These are phyloP conservation scores for Drosophila varians DNA, from an alignment of 1,140 invertebrate species.

Conservation along the genomic window DNA sequence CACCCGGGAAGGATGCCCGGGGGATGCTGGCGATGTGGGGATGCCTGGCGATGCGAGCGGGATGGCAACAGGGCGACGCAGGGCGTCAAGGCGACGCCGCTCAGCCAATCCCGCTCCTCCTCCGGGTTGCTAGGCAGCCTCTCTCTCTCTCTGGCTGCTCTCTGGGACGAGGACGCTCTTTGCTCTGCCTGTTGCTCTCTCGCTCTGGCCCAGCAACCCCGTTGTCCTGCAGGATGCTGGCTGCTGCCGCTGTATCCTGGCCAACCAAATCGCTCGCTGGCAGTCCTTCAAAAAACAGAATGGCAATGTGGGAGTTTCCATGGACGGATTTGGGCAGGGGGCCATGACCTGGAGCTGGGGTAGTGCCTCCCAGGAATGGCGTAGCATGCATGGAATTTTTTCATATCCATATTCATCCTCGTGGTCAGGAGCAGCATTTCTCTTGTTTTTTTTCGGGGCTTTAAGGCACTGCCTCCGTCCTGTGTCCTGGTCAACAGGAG, in stretches of 20 bases:
- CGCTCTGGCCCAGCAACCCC: constrained; percentile 47
- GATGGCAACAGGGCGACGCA: constrained; percentile 53
- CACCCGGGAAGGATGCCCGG: neutral
- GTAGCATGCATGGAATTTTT: constrained; percentile 38
- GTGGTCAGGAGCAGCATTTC: constrained; percentile 24
- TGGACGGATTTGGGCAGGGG: neutral
- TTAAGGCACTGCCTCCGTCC: neutral
- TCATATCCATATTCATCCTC: constrained; percentile 46
- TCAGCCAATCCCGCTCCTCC: constrained; percentile 59
- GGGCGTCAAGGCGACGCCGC: constrained; percentile 70
- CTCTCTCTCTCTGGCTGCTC: constrained; percentile 33
- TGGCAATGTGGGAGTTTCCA: constrained; percentile 22
- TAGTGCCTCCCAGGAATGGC: neutral
- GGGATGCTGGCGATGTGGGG: constrained; percentile 25
- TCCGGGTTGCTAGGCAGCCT: constrained; percentile 67
- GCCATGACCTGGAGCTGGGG: neutral
- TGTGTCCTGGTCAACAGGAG: neutral
- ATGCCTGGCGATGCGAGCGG: constrained; percentile 35
- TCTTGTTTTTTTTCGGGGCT: constrained; percentile 1
- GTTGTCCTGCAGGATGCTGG: constrained; percentile 54
- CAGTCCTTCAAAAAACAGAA: neutral
- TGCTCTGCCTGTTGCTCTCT: constrained; percentile 1
- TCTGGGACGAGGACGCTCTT: neutral
- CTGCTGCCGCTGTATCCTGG: constrained; percentile 38
- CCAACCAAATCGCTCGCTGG: constrained; percentile 76